phyloP scores from a whole-genome alignment of 64 coral and sea anemone genomes.

The Stichodactyla helianthus region DNA sequence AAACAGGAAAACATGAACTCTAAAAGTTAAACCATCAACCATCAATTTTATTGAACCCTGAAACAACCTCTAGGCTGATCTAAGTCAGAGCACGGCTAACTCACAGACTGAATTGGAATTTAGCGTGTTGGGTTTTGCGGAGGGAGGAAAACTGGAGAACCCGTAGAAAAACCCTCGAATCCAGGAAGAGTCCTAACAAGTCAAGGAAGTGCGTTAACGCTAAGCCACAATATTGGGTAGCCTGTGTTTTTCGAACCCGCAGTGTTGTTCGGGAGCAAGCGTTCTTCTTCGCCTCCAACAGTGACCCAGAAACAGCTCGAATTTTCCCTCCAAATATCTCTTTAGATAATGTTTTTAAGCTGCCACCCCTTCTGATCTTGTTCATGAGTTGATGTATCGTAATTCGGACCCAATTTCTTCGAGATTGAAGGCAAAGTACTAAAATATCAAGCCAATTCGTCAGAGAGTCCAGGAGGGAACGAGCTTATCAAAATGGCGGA shows the following conservation, averaged over 20 bases:
- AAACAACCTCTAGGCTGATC: no score
- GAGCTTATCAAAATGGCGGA: slow-evolving; percentile 24
- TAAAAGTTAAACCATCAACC: no score
- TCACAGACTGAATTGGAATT: no score
- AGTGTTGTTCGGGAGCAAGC: not conserved
- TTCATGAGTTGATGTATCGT: not conserved
- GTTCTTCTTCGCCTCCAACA: slow-evolving; percentile 27
- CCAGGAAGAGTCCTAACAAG: no score
- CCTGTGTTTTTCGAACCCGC: slow-evolving; percentile 16
- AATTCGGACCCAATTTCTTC: not conserved
- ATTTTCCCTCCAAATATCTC: not conserved
- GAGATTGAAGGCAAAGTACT: not conserved
- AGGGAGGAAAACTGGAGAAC: no score
- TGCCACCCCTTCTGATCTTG: not conserved
- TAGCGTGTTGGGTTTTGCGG: no score
- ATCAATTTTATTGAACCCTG: no score
- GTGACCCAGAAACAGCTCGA: not conserved
- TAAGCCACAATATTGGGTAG: not conserved
- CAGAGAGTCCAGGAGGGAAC: not conserved
- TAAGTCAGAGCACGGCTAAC: no score
- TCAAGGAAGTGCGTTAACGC: not conserved
- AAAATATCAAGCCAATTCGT: not conserved
- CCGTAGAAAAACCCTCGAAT: no score
- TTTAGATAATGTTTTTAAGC: not conserved
- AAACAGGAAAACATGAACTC: no score